Evolutionary conservation across 2,797 vertebrate genomes (phyloP).

Genomic region (Liasis olivaceus): DNA sequence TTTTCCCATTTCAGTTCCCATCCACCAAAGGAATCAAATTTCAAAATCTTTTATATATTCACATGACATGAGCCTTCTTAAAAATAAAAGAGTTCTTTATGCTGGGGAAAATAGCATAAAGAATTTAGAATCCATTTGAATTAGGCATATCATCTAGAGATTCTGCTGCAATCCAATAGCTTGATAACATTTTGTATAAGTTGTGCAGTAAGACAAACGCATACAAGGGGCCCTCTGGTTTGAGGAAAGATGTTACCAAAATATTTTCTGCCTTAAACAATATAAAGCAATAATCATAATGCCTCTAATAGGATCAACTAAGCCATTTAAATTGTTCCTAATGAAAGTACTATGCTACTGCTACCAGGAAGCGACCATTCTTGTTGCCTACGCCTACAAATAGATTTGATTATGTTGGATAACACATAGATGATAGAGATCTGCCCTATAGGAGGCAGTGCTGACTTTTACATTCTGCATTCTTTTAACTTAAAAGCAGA

Average conservation of each 20-base stretch:
- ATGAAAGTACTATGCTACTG: neutral
- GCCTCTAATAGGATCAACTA: neutral
- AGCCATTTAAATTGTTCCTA: neutral
- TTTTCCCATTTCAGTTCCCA: neutral
- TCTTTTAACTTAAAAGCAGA: neutral
- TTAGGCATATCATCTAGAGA: neutral
- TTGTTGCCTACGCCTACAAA: neutral
- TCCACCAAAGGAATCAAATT: neutral
- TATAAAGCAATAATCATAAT: neutral
- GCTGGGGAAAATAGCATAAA: neutral
- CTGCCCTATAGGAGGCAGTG: slow-evolving; percentile 28
- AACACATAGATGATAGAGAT: neutral
- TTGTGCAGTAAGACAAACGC: neutral
- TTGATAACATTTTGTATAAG: neutral
- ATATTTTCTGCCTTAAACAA: neutral
- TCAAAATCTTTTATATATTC: neutral
- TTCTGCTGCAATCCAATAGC: neutral
- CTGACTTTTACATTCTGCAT: neutral
- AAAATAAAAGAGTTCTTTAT: neutral
- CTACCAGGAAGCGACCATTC: neutral
- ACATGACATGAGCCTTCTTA: neutral
- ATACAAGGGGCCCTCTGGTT: neutral
- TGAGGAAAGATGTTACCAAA: neutral
- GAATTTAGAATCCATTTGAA: neutral
- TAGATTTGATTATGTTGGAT: neutral